A percentile compares a stretch with the other conserved stretches of the same genome.
phyloP scores from a whole-genome alignment of 2,888 invertebrate species.

The Zhengitettix transpicula region DNA sequence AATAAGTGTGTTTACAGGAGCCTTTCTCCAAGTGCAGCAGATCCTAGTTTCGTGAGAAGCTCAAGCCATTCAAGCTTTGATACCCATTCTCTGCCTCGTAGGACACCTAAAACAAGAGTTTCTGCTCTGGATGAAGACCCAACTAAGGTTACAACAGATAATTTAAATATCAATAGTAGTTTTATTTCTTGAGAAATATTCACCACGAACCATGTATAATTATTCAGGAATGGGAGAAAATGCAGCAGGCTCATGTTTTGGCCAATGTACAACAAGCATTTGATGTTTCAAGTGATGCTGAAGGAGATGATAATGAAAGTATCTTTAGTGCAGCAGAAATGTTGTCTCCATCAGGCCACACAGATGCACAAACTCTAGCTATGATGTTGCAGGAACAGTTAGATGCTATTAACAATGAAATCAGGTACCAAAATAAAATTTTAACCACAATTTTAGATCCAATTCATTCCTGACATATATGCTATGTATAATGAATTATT shows the following conservation, averaged over 20 bases:
- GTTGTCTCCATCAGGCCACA: slow-evolving; percentile 48
- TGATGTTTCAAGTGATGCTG: slow-evolving; percentile 75
- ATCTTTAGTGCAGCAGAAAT: slow-evolving; percentile 56
- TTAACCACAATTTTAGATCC: slow-evolving; percentile 17
- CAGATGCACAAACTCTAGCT: slow-evolving; percentile 93
- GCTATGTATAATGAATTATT: too few species aligned
- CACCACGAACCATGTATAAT: not conserved
- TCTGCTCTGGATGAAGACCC: slow-evolving; percentile 46
- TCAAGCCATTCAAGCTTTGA: slow-evolving; percentile 65
- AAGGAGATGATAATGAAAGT: slow-evolving; percentile 61
- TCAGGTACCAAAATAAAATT: slow-evolving; percentile 33
- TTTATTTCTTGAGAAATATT: not conserved
- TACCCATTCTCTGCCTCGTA: slow-evolving; percentile 49
- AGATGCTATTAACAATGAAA: slow-evolving; percentile 99
- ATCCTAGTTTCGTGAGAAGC: slow-evolving; percentile 48
- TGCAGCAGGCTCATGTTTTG: slow-evolving; percentile 80
- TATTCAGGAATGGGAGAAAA: slow-evolving; percentile 77
- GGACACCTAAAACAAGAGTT: slow-evolving; percentile 32
- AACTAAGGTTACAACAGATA: slow-evolving; percentile 24
- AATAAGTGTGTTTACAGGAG: slow-evolving; percentile 32
- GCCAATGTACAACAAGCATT: slow-evolving; percentile 86
- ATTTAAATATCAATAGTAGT: not conserved
- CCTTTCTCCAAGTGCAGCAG: slow-evolving; percentile 62
- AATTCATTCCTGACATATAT: too few species aligned
- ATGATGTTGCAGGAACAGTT: slow-evolving; percentile 98